phyloP scores from a whole-genome alignment of 1,140 invertebrate species.

The Archegozetes longisetosus region DNA sequence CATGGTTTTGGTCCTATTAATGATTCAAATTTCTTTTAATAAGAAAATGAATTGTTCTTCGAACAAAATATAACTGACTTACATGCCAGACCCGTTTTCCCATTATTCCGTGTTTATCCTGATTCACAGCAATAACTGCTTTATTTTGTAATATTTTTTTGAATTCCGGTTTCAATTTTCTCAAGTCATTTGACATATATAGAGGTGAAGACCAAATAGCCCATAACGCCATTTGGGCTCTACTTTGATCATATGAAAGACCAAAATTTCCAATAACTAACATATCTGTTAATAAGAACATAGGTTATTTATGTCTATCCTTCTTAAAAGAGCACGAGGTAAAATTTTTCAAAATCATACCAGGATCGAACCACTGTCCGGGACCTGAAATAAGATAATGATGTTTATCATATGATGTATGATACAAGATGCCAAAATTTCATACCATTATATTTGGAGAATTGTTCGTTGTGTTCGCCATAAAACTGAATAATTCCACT shows the following conservation, averaged over 20 bases:
- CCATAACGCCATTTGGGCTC: slow-evolving; percentile 34
- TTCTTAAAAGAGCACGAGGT: background rate
- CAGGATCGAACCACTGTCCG: slow-evolving; percentile 35
- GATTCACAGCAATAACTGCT: slow-evolving; percentile 28
- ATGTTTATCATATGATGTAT: background rate
- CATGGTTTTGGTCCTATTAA: background rate
- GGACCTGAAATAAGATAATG: slow-evolving; percentile 23
- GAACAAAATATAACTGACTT: background rate
- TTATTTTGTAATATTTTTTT: slow-evolving; percentile 27
- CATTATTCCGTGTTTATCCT: slow-evolving; percentile 30
- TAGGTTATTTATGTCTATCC: background rate
- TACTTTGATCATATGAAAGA: slow-evolving; percentile 27
- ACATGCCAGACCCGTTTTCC: slow-evolving; percentile 26
- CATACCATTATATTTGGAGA: slow-evolving; percentile 35
- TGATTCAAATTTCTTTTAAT: background rate
- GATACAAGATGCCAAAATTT: slow-evolving; percentile 39
- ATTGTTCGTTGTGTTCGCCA: slow-evolving; percentile 33
- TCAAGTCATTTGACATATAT: slow-evolving; percentile 32
- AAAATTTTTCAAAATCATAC: background rate
- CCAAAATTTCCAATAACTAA: slow-evolving; percentile 30
- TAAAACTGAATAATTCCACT: slow-evolving; percentile 38
- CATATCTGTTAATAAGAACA: slow-evolving; percentile 17
- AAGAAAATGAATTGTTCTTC: background rate
- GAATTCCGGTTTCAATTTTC: slow-evolving; percentile 24
- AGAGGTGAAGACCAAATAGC: slow-evolving; percentile 31